Conservation (phyloP, 2,113 vertebrate genomes). For the Procavia capensis region DNA sequence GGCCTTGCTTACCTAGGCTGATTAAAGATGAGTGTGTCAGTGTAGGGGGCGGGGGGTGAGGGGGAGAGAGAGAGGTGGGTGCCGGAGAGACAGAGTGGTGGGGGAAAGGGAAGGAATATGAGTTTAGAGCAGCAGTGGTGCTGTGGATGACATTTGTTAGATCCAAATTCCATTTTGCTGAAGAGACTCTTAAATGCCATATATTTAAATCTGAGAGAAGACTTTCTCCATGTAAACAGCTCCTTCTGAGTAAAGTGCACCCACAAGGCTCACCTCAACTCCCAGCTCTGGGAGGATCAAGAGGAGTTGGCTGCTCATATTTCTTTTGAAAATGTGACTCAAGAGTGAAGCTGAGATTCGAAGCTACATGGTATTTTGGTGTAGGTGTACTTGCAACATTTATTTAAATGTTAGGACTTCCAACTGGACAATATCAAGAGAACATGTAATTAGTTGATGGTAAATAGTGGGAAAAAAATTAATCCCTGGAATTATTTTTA, state of each 20-base stretch:
- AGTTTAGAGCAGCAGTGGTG: neutral
- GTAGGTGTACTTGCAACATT: neutral
- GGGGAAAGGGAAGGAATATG: neutral
- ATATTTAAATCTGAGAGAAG: neutral
- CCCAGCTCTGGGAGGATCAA: neutral
- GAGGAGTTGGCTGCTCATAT: neutral
- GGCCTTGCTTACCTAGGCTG: neutral
- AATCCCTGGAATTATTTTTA: constrained; percentile 63
- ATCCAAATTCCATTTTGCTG: neutral
- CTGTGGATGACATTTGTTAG: neutral
- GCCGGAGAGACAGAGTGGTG: too few species aligned
- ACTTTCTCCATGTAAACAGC: neutral
- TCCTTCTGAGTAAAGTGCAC: neutral
- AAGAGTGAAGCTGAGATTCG: constrained; percentile 46
- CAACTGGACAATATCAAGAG: constrained; percentile 59
- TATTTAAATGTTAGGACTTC: constrained; percentile 61
- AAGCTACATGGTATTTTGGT: constrained; percentile 71
- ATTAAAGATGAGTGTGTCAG: neutral
- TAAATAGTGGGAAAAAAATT: constrained; percentile 72
- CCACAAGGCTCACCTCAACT: neutral
- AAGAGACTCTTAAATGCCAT: neutral
- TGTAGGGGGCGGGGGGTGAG: too few species aligned
- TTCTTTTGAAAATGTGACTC: constrained; percentile 68
- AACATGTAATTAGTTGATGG: constrained; percentile 69
- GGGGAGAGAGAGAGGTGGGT: neutral